Conservation (phyloP, 2,888 invertebrate genomes). For the Acrobasis repandana region DNA sequence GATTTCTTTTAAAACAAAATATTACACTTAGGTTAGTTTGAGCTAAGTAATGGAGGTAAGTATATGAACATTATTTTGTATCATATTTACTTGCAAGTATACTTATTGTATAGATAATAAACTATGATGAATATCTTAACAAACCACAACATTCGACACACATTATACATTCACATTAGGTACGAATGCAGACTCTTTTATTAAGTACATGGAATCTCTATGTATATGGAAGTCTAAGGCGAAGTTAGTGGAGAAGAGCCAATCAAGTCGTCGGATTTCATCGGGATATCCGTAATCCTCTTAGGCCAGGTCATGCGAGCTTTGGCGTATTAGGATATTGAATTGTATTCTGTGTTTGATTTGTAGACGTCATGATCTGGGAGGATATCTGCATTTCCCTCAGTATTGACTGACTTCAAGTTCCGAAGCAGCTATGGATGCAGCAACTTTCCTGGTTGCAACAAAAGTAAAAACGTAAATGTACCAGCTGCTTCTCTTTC, state of each 20-base stretch:
- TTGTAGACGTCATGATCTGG: too few relatives aligned
- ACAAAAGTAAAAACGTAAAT: neutral
- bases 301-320: constrained; percentile 20
- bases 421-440: neutral
- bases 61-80: too few relatives aligned
- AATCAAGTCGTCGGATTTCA: constrained; percentile 17
- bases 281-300: constrained; percentile 13
- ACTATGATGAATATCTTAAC: too few relatives aligned
- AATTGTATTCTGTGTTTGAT: neutral
- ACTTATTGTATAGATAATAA: too few relatives aligned
- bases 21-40: too few relatives aligned
- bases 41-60: too few relatives aligned
- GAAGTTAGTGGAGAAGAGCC: constrained; percentile 14
- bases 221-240: neutral
- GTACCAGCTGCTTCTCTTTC: neutral
- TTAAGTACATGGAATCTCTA: neutral
- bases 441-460: neutral
- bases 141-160: too few relatives aligned
- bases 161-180: too few relatives aligned
- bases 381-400: too few relatives aligned
- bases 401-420: neutral
- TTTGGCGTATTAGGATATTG: neutral
- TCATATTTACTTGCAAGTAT: too few relatives aligned
- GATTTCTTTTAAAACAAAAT: too few relatives aligned
- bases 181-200: neutral